These are phyloP conservation scores for Noctua comes DNA, from an alignment of 2,888 invertebrate species.

Conservation along the genomic window DNA sequence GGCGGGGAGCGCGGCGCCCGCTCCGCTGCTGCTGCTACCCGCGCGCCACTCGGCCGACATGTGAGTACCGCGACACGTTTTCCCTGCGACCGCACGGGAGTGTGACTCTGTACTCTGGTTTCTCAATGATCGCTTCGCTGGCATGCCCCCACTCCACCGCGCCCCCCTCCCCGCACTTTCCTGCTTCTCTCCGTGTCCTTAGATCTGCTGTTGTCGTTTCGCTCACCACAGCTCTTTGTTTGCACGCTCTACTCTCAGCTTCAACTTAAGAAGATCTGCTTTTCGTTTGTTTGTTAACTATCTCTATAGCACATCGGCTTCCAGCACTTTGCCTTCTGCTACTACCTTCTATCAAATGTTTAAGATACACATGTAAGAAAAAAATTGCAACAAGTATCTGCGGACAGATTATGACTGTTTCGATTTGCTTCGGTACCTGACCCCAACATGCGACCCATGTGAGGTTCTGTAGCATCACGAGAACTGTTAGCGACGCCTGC, in stretches of 20 bases:
- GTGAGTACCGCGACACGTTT: conserved; percentile 76
- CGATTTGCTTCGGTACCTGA: not conserved
- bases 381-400: not conserved
- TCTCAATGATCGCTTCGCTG: not conserved
- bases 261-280: conserved; percentile 19
- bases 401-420: not conserved
- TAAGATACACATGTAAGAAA: conserved; percentile 12
- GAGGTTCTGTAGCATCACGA: not conserved
- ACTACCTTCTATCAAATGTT: conserved; percentile 11
- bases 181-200: not conserved
- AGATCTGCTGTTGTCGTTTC: conserved; percentile 4
- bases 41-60: conserved; percentile 75
- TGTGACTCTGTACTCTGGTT: not conserved
- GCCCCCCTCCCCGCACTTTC: not conserved
- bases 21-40: conserved; percentile 79
- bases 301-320: conserved; percentile 64
- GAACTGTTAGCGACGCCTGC: conserved; percentile 2
- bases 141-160: not conserved
- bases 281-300: conserved; percentile 12
- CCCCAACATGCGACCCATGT: not conserved
- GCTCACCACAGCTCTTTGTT: conserved; percentile 1
- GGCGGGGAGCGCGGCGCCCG: conserved; percentile 52
- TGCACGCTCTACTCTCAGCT: conserved; percentile 52
- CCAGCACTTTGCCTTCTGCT: conserved; percentile 47
- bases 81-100: not conserved